These are phyloP conservation scores for Takifugu ocellatus DNA, from an alignment of 2,797 vertebrate species.

Conservation along the genomic window DNA sequence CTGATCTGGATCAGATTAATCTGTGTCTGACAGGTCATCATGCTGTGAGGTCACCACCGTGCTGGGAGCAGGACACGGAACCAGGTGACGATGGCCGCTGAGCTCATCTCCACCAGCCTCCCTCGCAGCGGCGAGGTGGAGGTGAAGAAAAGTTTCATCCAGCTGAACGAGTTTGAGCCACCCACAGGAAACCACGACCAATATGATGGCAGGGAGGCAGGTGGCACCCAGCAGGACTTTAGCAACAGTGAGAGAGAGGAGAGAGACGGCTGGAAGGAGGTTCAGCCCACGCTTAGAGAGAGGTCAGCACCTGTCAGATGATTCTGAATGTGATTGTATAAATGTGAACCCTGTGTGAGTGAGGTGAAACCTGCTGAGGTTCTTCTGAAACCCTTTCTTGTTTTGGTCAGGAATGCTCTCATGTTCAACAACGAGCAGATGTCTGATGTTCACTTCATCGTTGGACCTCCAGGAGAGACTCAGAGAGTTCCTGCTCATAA, in stretches of 20 bases:
- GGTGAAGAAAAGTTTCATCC: conserved; percentile 51
- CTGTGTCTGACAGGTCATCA: conserved; percentile 24
- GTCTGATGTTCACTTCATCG: conserved; percentile 92
- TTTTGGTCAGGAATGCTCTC: conserved; percentile 82
- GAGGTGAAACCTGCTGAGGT: background rate
- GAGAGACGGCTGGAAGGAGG: conserved; percentile 78
- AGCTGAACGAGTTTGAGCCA: conserved; percentile 48
- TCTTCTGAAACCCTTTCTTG: background rate
- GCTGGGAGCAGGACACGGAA: conserved; percentile 54
- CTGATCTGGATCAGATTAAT: background rate
- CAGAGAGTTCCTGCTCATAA: conserved; percentile 91
- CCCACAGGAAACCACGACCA: conserved; percentile 33
- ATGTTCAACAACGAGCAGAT: conserved; percentile 98
- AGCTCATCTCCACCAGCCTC: conserved; percentile 81
- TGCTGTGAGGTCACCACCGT: conserved; percentile 75
- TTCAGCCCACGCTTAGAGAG: conserved; percentile 87
- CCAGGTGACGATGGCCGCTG: conserved; percentile 84
- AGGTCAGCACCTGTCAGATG: conserved; percentile 49
- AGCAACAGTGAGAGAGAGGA: conserved; percentile 79
- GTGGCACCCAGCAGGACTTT: conserved; percentile 60
- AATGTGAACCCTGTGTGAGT: background rate
- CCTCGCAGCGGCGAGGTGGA: conserved; percentile 50
- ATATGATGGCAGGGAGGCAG: background rate
- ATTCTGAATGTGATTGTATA: background rate
- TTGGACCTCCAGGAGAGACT: conserved; percentile 83